phyloP scores from a whole-genome alignment of 1,140 invertebrate species.

The Drosophila busckii region DNA sequence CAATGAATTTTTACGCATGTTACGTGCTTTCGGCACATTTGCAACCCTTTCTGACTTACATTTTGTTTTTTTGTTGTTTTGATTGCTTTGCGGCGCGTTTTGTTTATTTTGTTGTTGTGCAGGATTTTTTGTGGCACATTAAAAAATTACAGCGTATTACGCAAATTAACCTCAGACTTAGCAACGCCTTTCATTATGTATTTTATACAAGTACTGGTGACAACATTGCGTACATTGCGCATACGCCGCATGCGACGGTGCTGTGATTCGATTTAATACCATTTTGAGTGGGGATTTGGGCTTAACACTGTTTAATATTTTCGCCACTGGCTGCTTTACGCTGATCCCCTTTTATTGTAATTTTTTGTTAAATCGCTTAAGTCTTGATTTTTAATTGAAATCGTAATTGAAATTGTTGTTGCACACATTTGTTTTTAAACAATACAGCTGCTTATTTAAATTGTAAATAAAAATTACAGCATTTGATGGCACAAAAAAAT shows the following conservation, averaged over 20 bases:
- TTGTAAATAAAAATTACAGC: constrained; percentile 3
- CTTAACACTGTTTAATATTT: not conserved
- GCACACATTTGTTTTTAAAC: not conserved
- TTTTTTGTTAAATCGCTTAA: constrained; percentile 6
- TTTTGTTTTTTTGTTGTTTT: not conserved
- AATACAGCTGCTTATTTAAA: not conserved
- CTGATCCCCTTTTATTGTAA: not conserved
- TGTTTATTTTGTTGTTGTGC: constrained; percentile 11
- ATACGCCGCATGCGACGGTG: constrained; percentile 24
- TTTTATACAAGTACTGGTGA: not conserved
- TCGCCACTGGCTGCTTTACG: constrained; percentile 5
- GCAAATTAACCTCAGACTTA: constrained; percentile 73
- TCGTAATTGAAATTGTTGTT: too few species aligned
- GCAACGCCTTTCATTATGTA: constrained; percentile 37
- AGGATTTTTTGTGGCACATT: constrained; percentile 48
- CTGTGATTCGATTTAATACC: constrained; percentile 8
- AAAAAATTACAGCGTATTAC: constrained; percentile 69
- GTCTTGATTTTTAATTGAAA: constrained; percentile 7
- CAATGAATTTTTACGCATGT: constrained; percentile 62
- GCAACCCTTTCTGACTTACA: constrained; percentile 41
- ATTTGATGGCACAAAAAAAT: too few species aligned
- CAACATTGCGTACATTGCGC: constrained; percentile 45
- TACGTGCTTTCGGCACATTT: constrained; percentile 39
- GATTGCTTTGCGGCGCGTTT: too few species aligned
- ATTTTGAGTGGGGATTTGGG: not conserved